These are phyloP conservation scores for Grapholita molesta DNA, from an alignment of 1,140 invertebrate genomes.

Conservation along the genomic window DNA sequence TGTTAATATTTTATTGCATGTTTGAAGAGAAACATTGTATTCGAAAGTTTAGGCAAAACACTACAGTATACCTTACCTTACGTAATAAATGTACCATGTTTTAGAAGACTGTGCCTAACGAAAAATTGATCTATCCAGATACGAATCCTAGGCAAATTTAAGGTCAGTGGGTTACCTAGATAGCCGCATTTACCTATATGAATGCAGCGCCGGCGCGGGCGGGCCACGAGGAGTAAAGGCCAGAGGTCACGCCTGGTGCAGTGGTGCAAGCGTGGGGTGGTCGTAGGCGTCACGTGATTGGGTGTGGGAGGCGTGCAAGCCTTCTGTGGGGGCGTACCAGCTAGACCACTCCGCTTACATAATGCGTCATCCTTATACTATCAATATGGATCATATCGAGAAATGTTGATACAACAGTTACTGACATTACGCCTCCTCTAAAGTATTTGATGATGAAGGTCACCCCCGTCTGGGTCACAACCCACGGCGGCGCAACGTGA, in stretches of 20 bases:
- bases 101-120: background rate
- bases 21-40: too few relatives aligned
- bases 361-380: background rate
- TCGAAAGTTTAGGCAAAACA: too few relatives aligned
- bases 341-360: background rate
- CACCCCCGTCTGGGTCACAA: conserved; percentile 5
- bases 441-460: conserved; percentile 4
- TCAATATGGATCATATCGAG: background rate
- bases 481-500: conserved; percentile 4
- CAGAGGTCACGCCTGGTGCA: conserved; percentile 14
- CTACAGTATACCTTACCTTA: too few relatives aligned
- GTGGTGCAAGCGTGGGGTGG: conserved; percentile 5
- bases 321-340: background rate
- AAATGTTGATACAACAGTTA: background rate
- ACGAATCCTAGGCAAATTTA: background rate
- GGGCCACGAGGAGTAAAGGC: conserved; percentile 3
- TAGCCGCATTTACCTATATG: conserved; percentile 1
- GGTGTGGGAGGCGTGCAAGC: background rate
- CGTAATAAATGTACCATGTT: too few relatives aligned
- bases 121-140: background rate
- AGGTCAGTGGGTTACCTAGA: conserved; percentile 9
- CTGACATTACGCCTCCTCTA: background rate
- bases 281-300: background rate
- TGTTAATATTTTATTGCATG: too few relatives aligned
- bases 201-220: background rate